Evolutionary conservation across 2,888 invertebrate genomes (phyloP).

Genomic region (Eupithecia dodoneata): DNA sequence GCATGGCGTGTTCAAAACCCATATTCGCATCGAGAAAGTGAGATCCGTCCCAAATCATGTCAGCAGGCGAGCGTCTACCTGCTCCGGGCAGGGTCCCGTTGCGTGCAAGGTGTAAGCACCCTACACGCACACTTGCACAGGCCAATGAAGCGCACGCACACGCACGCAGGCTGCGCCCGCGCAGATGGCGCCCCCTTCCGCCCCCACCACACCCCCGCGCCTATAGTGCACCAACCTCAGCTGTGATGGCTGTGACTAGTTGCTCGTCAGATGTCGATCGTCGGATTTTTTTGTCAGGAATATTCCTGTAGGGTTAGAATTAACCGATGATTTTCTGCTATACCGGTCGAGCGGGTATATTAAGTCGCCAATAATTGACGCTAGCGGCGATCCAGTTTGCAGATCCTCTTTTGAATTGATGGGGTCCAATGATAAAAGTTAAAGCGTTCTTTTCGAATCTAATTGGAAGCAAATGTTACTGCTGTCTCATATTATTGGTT

Average conservation of each 20-base stretch:
- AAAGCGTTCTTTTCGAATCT: constrained; percentile 23
- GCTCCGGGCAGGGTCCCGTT: constrained; percentile 76
- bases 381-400: constrained; percentile 42
- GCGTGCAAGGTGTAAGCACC: constrained; percentile 80
- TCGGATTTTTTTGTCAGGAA: constrained; percentile 62
- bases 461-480: constrained; percentile 30
- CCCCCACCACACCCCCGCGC: constrained; percentile 50
- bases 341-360: constrained; percentile 45
- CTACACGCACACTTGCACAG: constrained; percentile 55
- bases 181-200: constrained; percentile 59
- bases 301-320: constrained; percentile 50
- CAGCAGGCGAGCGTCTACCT: constrained; percentile 75
- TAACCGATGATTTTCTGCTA: constrained; percentile 42
- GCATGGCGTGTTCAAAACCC: constrained; percentile 53
- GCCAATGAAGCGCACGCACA: constrained; percentile 50
- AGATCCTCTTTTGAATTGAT: constrained; percentile 41
- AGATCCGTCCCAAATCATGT: constrained; percentile 75
- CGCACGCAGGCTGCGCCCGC: constrained; percentile 50
- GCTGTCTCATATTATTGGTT: constrained; percentile 5
- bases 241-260: constrained; percentile 52
- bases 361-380: constrained; percentile 43
- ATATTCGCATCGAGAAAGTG: constrained; percentile 74
- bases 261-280: constrained; percentile 78
- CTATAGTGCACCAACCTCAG: constrained; percentile 75
- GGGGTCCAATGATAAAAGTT: constrained; percentile 38